A percentile compares a stretch with the other conserved stretches of the same genome.
Evolutionary conservation across 2,888 invertebrate species (phyloP).

Genomic region (Norana najaformis): DNA sequence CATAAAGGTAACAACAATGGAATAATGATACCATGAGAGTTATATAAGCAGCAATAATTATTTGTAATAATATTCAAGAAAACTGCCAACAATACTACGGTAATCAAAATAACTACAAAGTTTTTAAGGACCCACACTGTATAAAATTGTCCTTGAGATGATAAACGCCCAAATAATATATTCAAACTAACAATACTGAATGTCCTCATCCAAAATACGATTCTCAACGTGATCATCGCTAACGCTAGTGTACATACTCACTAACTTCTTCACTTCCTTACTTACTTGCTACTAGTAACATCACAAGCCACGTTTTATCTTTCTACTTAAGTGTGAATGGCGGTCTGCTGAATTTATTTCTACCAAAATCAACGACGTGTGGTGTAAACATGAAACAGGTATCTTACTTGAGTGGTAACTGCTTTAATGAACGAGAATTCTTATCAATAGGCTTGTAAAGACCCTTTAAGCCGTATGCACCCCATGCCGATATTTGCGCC

Average conservation of each 20-base stretch:
- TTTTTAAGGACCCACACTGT: not conserved
- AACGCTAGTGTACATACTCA: not conserved
- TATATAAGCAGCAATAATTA: too few species aligned
- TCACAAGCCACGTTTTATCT: not conserved
- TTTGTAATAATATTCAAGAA: too few species aligned
- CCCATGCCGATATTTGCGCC: slow-evolving; percentile 7
- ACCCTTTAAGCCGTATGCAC: not conserved
- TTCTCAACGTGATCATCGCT: too few species aligned
- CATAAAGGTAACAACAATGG: too few species aligned
- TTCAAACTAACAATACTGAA: not conserved
- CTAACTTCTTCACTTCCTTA: not conserved
- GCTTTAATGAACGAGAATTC: not conserved
- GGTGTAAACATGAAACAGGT: not conserved
- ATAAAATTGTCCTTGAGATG: not conserved
- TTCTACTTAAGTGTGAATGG: not conserved
- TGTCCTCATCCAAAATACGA: not conserved
- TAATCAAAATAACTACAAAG: not conserved
- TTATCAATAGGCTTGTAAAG: slow-evolving; percentile 5
- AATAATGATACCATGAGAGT: too few species aligned
- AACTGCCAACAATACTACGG: not conserved
- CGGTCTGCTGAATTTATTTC: not conserved
- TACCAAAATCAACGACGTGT: not conserved
- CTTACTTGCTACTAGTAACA: slow-evolving; percentile 2
- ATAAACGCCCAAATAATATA: not conserved
- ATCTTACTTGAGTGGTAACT: slow-evolving; percentile 1